Conservation (phyloP, 2,113 vertebrate genomes). For the Burhinus bistriatus region DNA sequence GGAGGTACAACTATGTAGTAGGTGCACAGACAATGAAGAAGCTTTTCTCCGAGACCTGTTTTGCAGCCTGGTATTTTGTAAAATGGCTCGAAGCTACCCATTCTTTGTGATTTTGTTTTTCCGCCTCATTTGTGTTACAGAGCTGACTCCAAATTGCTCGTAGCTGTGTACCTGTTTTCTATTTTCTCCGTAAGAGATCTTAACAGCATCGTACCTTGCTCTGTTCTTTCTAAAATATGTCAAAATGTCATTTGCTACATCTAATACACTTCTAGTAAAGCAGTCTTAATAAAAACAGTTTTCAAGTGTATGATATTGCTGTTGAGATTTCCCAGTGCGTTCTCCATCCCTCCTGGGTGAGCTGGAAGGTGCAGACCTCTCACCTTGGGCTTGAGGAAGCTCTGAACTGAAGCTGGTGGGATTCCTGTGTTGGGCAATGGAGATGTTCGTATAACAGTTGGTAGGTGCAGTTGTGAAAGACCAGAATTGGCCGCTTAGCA, state of each 20-base stretch:
- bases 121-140: background rate
- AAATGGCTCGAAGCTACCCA: background rate
- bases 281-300: background rate
- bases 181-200: background rate
- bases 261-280: background rate
- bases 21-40: background rate
- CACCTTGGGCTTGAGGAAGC: background rate
- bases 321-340: background rate
- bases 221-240: background rate
- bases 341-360: background rate
- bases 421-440: background rate
- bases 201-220: background rate
- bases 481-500: rapidly evolving
- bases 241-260: background rate
- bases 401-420: rapidly evolving
- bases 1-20: rapidly evolving
- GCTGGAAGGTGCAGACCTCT: background rate
- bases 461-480: conserved; percentile 21
- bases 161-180: background rate
- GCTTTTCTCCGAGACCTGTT: background rate
- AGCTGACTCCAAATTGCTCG: background rate
- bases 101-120: background rate
- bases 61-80: background rate
- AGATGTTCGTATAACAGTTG: background rate
- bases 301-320: background rate